phyloP scores from a whole-genome alignment of 1,140 invertebrate species.

The Alviniconcha marisindica region DNA sequence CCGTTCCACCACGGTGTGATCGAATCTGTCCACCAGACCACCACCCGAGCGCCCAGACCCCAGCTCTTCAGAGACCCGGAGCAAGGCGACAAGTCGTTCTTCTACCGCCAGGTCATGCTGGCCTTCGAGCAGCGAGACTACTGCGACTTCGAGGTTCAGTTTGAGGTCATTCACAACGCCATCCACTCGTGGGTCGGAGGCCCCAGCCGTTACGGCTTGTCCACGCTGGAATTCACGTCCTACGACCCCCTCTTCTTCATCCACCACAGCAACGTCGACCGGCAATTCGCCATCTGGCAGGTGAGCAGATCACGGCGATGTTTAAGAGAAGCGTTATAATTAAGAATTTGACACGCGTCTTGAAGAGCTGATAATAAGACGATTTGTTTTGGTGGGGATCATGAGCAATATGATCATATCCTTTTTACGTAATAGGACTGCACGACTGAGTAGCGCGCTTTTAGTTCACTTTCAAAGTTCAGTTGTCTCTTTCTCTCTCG shows the following conservation, averaged over 20 bases:
- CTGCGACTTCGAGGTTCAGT: constrained; percentile 50
- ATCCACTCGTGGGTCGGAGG: constrained; percentile 50
- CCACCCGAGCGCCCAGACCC: constrained; percentile 37
- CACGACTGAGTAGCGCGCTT: no score
- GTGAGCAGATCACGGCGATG: no score
- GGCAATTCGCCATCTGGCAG: constrained; percentile 49
- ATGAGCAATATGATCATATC: no score
- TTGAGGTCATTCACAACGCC: constrained; percentile 52
- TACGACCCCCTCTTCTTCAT: constrained; percentile 52
- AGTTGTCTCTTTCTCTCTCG: no score
- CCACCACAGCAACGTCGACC: constrained; percentile 46
- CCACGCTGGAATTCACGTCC: constrained; percentile 43
- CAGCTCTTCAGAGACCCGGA: constrained; percentile 40
- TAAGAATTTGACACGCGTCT: no score
- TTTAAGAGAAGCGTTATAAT: no score
- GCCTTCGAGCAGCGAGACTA: constrained; percentile 43
- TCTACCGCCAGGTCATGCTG: constrained; percentile 44
- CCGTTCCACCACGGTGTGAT: constrained; percentile 43
- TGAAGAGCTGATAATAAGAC: no score
- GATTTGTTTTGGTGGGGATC: no score
- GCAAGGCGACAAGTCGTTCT: constrained; percentile 40
- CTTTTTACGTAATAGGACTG: no score
- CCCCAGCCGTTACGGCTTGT: constrained; percentile 36
- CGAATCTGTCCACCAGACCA: constrained; percentile 1
- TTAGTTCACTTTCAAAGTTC: no score